Evolutionary conservation across 2,113 vertebrate genomes (phyloP), one percentile per base, ranked within the genome.

Genomic region (Chloropsis cyanopogon): DNA sequence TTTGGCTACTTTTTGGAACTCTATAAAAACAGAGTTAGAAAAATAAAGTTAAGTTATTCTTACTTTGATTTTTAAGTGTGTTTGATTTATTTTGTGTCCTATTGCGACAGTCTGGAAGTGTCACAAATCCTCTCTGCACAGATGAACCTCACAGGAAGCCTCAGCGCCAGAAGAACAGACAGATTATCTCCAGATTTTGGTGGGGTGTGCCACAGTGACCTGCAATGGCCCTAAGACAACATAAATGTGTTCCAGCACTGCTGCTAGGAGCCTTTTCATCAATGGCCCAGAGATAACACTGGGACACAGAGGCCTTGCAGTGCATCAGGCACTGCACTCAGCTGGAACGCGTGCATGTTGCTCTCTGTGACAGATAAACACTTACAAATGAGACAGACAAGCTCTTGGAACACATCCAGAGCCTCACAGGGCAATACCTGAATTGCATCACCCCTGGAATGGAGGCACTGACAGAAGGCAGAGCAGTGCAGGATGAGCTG

Each of bases 191-290:
- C 23, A 56, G 52, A 63, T 72, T 28, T 6, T 18, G 16, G 29
- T 12, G 68, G n/a, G 25, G 46, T 66, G 37, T 75, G 81, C 44
- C 61, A 68, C 25, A 52, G 33, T 46, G n/a, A 93, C 54, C 79
- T 93, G 47, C 33, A 82, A 83, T 1, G 4, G 82, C 82, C 37
- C 57, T 61, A 39, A 82, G 9, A 52, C 71, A 82, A 68, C 22
- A 52, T 2, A 52, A 60, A 46, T 41, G 8, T 60, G 53, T 49
- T 86, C 86, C 72, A 87, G 91, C 1, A 14, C n/a, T 91, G 72
- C 80, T 86, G 79, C 91, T 73, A 46, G 56, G 44, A 92, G 65
- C 33, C 59, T 92, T 96, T 84, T 52, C 81, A 93, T 91, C 80
- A 81, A 11, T 22, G 64, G 39, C 68, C 52, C 50, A 39, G 64